Evolutionary conservation across 2,113 vertebrate species (phyloP).

Genomic region (Pogona vitticeps): DNA sequence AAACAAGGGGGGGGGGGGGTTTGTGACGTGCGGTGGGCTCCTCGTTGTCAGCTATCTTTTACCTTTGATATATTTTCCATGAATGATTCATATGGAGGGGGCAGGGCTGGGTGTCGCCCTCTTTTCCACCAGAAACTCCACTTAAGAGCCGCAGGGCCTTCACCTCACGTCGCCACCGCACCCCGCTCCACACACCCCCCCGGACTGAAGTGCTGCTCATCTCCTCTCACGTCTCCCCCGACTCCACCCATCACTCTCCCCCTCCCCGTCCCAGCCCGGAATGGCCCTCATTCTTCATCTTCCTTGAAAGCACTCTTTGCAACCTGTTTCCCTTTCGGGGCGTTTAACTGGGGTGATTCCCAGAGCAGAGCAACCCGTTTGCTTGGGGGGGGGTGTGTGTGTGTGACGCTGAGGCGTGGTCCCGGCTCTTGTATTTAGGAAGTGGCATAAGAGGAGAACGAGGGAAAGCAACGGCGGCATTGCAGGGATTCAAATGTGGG

Average conservation of each 20-base stretch:
- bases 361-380: slow-evolving; percentile 72
- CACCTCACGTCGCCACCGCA: no score
- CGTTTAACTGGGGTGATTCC: slow-evolving; percentile 71
- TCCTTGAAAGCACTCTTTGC: slow-evolving; percentile 75
- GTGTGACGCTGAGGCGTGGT: no score
- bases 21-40: slow-evolving; percentile 81
- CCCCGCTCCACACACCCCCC: slow-evolving; percentile 45
- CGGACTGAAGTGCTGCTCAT: no score
- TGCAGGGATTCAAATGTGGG: no score
- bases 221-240: slow-evolving; percentile 50
- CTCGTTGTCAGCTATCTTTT: slow-evolving; percentile 91
- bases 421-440: no score
- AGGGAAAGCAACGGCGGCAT: no score
- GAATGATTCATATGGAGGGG: slow-evolving; percentile 87
- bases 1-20: slow-evolving; percentile 87
- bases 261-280: slow-evolving; percentile 59
- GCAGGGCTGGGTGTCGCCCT: slow-evolving; percentile 84
- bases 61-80: slow-evolving; percentile 93
- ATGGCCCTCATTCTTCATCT: slow-evolving; percentile 78
- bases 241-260: slow-evolving; percentile 53
- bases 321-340: slow-evolving; percentile 76
- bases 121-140: slow-evolving; percentile 87
- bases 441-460: no score
- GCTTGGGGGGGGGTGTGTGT: no score
- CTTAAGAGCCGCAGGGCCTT: slow-evolving; percentile 88